phyloP scores from a whole-genome alignment of 1,140 invertebrate species.

The Leptinotarsa texana region DNA sequence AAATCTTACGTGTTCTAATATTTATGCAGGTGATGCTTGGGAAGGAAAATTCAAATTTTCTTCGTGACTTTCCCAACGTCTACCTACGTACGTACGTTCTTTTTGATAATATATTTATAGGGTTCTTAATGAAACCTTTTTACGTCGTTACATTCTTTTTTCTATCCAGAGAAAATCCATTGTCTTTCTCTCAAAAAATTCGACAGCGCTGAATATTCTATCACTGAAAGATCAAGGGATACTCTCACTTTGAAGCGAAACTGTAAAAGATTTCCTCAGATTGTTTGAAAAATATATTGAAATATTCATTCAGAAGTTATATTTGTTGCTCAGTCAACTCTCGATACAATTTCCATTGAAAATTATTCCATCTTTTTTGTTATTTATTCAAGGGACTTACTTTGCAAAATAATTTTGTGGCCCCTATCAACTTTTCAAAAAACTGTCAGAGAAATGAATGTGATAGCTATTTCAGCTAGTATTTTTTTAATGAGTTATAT shows the following conservation, averaged over 20 bases:
- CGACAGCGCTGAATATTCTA: background rate
- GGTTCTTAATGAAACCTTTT: constrained; percentile 16
- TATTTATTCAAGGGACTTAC: too few relatives aligned
- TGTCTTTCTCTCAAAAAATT: constrained; percentile 10
- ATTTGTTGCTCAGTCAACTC: too few relatives aligned
- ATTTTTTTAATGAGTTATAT: too few relatives aligned
- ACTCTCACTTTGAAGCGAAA: background rate
- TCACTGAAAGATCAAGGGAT: background rate
- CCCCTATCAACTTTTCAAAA: too few relatives aligned
- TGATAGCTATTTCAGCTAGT: too few relatives aligned
- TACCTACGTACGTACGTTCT: constrained; percentile 18
- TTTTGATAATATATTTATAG: constrained; percentile 25
- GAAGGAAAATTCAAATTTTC: constrained; percentile 30
- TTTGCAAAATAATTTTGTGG: too few relatives aligned
- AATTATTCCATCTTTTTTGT: too few relatives aligned
- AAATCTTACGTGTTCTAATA: constrained; percentile 40
- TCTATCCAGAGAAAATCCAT: constrained; percentile 8
- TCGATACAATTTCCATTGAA: too few relatives aligned
- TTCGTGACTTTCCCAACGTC: background rate
- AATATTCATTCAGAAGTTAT: too few relatives aligned
- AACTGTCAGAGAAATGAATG: too few relatives aligned
- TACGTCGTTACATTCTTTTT: constrained; percentile 7
- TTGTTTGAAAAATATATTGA: background rate
- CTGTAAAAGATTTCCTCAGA: background rate
- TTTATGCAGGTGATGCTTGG: constrained; percentile 36